These are phyloP conservation scores for Diadromus collaris DNA, from an alignment of 2,888 invertebrate species.

Conservation along the genomic window DNA sequence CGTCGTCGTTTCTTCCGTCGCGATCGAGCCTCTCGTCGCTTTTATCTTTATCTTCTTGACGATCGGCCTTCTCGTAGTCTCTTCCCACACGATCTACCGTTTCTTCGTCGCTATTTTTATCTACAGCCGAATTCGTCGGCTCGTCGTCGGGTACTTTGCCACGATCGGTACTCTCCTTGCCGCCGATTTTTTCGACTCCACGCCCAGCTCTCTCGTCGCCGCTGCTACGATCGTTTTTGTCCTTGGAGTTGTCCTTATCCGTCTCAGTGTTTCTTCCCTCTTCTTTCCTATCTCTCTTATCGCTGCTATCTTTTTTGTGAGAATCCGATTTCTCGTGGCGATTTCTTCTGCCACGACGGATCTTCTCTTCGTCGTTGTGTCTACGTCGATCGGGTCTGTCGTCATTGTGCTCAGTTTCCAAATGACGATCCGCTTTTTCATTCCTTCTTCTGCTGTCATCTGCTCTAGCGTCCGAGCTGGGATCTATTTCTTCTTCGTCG, in stretches of 20 bases:
- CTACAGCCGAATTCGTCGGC: too few species aligned
- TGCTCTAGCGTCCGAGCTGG: conserved; percentile 36
- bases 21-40: conserved; percentile 7
- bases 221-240: too few species aligned
- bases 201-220: too few species aligned
- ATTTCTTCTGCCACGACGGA: not conserved
- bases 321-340: not conserved
- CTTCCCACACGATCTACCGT: not conserved
- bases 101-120: too few species aligned
- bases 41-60: not conserved
- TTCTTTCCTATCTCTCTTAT: not conserved
- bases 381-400: conserved; percentile 48
- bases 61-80: conserved; percentile 3
- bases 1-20: conserved; percentile 21
- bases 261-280: conserved; percentile 11
- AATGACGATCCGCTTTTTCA: not conserved
- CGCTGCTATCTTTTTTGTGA: too few species aligned
- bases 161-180: too few species aligned
- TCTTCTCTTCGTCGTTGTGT: conserved; percentile 14
- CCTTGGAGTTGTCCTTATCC: not conserved
- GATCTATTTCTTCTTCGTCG: conserved; percentile 56
- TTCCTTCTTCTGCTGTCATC: conserved; percentile 14
- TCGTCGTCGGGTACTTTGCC: too few species aligned
- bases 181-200: too few species aligned
- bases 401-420: not conserved